Evolutionary conservation across 2,113 vertebrate species (phyloP), one percentile per base, ranked within the genome.

Genomic region (human): DNA sequence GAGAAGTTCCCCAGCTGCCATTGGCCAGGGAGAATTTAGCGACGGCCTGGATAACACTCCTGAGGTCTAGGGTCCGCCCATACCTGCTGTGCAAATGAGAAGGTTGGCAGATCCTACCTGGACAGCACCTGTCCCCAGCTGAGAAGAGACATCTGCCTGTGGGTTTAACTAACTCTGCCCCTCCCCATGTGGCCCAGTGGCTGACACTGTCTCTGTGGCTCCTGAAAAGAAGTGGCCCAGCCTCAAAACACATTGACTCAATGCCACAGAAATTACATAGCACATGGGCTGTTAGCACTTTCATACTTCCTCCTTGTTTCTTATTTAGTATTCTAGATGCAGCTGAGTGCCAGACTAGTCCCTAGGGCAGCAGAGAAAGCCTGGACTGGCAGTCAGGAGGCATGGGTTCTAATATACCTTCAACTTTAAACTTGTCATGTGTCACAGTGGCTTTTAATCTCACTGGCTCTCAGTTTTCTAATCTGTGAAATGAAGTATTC

Each of bases 291-390:
- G 30, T 93, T 93, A 83, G 30, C 87, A 70, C 75, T 94, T 91
- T 95, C 86, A 81, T 43, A 92, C 81, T 86, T 52, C 92, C 73
- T 89, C 76, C 86, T 89, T 93, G 91, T 45, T 94, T 96, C 78
- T 93, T 88, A 87, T 96, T 89, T 93, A 72, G 64, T 75, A n/a
- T 70, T 95, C 35, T 48, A 35, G 38, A 84, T 79, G 12, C 59
- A 94, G 45, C 23, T 57, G 59, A 93, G 59, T 55, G 79, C 82
- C 38, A 83, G 57, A 87, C 38, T 84, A n/a, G 85, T 76, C n/a
- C 84, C 35, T 45, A 73, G 75, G 25, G 32, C 12, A 94, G 84
- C 89, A 87, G 38, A 84, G 45, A 25, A 96, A 96, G 50, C 55
- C 59, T 96, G n/a, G 43, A 52, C 40, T 72, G 94, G 68, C 20